phyloP scores from a whole-genome alignment of 2,888 invertebrate species.

The Rhabditoides inermis region DNA sequence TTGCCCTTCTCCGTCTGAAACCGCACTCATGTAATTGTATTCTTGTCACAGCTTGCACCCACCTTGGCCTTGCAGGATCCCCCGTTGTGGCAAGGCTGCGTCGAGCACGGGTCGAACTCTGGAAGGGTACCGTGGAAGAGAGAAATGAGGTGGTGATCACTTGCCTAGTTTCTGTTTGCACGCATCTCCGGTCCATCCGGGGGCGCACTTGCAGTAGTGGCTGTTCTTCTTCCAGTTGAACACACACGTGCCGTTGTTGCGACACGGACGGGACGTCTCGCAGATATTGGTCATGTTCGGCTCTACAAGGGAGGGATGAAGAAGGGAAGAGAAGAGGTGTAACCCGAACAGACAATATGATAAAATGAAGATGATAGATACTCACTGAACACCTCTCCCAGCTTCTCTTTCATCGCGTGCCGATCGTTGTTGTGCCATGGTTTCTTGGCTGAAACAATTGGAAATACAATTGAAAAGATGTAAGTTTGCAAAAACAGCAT shows the following conservation, averaged over 20 bases:
- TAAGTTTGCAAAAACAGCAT: background rate
- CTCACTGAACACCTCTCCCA: conserved; percentile 27
- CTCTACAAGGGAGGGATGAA: conserved; percentile 11
- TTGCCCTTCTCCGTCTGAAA: conserved; percentile 19
- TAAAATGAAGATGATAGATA: background rate
- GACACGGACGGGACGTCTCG: conserved; percentile 39
- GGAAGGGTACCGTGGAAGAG: background rate
- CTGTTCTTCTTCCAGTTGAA: conserved; percentile 36
- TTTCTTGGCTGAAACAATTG: conserved; percentile 22
- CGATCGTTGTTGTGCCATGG: conserved; percentile 42
- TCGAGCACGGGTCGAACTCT: conserved; percentile 44
- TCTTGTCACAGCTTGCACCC: conserved; percentile 5
- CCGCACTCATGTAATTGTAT: no score
- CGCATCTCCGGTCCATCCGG: conserved; percentile 40
- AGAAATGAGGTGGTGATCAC: background rate
- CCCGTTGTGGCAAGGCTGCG: conserved; percentile 43
- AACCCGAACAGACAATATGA: no score
- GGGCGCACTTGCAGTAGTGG: conserved; percentile 41
- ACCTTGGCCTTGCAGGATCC: conserved; percentile 35
- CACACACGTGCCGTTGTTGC: conserved; percentile 45
- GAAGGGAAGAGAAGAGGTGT: no score
- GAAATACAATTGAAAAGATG: background rate
- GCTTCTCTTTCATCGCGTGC: conserved; percentile 29
- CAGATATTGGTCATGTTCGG: conserved; percentile 33
- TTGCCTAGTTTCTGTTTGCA: conserved; percentile 41